phyloP scores from a whole-genome alignment of 2,113 vertebrate genomes.

The Rhagologus leucostigma region DNA sequence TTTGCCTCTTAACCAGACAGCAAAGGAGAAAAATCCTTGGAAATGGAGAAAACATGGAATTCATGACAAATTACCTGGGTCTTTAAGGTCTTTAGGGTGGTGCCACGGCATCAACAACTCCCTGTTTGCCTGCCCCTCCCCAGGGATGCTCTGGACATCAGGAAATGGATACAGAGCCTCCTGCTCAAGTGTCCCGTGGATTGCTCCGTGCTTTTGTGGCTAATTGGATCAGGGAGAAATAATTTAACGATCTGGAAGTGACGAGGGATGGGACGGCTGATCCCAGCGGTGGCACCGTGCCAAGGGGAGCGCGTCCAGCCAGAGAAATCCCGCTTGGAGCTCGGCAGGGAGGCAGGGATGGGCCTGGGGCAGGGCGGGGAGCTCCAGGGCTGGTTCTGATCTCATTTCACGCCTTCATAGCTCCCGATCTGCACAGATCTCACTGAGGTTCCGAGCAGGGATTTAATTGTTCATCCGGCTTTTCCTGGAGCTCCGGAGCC shows the following conservation, averaged over 20 bases:
- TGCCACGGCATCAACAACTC: background rate
- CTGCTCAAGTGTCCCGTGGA: background rate
- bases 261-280: background rate
- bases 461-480: background rate
- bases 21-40: background rate
- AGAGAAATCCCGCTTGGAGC: background rate
- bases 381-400: background rate
- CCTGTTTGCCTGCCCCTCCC: background rate
- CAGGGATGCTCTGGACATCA: background rate
- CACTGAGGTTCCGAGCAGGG: background rate
- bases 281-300: background rate
- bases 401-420: background rate
- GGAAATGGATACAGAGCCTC: background rate
- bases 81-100: background rate
- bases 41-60: background rate
- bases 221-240: slow-evolving; percentile 18
- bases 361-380: background rate
- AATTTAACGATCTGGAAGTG: background rate
- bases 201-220: background rate
- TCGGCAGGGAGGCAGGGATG: background rate
- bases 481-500: background rate
- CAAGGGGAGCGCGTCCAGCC: rapidly evolving
- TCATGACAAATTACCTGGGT: rapidly evolving
- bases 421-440: background rate
- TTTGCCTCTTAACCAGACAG: background rate